phyloP scores from a whole-genome alignment of 37 sponge, comb jelly and placozoan species.

The Ephydatia muelleri region DNA sequence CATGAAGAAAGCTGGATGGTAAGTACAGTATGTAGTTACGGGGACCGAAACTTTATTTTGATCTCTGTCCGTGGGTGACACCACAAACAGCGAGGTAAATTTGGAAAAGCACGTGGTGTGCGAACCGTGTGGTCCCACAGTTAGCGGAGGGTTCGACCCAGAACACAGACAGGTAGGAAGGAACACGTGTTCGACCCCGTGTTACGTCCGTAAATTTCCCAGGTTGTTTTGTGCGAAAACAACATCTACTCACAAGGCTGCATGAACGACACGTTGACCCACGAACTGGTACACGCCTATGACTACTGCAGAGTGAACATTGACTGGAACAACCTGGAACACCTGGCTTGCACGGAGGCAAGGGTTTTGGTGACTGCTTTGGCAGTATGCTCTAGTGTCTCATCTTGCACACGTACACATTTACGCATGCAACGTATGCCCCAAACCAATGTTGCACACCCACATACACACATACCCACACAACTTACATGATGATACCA shows the following conservation, averaged over 20 bases:
- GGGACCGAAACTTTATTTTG: too few species aligned
- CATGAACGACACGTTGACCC: constrained; percentile 88
- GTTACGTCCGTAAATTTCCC: not conserved
- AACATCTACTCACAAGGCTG: constrained; percentile 79
- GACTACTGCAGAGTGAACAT: constrained; percentile 83
- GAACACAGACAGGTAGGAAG: constrained; percentile 50
- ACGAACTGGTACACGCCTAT: constrained; percentile 89
- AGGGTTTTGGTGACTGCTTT: not conserved
- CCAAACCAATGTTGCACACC: not conserved
- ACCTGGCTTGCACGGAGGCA: constrained; percentile 91
- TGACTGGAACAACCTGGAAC: constrained; percentile 81
- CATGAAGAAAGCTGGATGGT: constrained; percentile 89
- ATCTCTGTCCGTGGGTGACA: too few species aligned
- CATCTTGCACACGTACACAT: too few species aligned
- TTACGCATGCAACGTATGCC: not conserved
- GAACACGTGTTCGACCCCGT: not conserved
- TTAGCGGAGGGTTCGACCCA: constrained; percentile 86
- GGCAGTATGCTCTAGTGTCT: too few species aligned
- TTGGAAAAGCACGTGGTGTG: constrained; percentile 81
- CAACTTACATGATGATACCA: too few species aligned
- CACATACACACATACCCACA: not conserved
- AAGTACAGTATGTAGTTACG: not conserved
- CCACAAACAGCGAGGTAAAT: constrained; percentile 85
- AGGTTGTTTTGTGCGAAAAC: constrained; percentile 94
- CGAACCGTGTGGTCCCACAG: constrained; percentile 87